phyloP scores from a whole-genome alignment of 1,140 invertebrate species.

The Heliconius hewitsoni region DNA sequence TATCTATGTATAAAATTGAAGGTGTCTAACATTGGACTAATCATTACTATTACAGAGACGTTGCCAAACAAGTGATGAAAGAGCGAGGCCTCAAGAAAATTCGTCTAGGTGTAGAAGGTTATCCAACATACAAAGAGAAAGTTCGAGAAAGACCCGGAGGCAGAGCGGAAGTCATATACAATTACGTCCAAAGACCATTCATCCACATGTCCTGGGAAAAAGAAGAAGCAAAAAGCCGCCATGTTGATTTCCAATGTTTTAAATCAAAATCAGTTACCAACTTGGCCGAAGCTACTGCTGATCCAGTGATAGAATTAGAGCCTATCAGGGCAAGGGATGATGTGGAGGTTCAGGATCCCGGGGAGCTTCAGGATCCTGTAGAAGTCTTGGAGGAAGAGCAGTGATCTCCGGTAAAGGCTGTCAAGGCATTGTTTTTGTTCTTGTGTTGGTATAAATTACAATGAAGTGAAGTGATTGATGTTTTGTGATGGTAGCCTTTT shows the following conservation, averaged over 20 bases:
- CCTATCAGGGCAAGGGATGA: constrained; percentile 48
- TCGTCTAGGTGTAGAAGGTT: constrained; percentile 98
- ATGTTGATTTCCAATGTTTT: constrained; percentile 99
- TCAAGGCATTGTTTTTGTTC: constrained; percentile 12
- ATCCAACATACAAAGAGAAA: constrained; percentile 99
- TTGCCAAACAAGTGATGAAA: constrained; percentile 99
- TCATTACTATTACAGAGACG: constrained; percentile 84
- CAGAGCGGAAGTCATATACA: constrained; percentile 98
- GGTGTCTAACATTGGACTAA: too few species aligned
- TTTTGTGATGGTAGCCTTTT: background rate
- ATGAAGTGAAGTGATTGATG: background rate
- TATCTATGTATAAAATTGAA: background rate
- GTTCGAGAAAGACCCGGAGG: constrained; percentile 94
- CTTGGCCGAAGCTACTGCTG: constrained; percentile 94
- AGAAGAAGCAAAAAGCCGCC: constrained; percentile 98
- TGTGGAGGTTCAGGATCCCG: constrained; percentile 38
- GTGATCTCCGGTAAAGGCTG: constrained; percentile 47
- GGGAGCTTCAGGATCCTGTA: constrained; percentile 37
- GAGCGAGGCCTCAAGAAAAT: constrained; percentile 99
- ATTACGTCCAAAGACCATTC: constrained; percentile 99
- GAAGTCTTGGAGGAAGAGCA: constrained; percentile 58
- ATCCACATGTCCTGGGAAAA: constrained; percentile 99
- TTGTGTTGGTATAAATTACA: constrained; percentile 21
- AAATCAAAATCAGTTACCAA: constrained; percentile 97
- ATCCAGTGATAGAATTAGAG: constrained; percentile 83